Conservation (phyloP, 1,140 invertebrate species). For the Proctacanthus coquilletti region DNA sequence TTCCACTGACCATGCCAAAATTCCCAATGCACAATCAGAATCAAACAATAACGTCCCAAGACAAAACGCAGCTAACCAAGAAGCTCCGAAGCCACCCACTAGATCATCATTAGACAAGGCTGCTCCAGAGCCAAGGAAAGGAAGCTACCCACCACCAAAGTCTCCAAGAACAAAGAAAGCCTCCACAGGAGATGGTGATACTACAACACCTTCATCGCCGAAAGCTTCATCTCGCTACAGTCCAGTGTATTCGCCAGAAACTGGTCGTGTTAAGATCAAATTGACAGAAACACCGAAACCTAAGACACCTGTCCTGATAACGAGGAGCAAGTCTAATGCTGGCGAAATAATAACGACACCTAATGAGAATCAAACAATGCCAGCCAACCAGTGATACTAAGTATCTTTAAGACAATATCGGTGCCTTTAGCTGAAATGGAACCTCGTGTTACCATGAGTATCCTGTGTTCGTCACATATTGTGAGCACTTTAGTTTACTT, state of each 20-base stretch:
- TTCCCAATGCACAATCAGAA: constrained; percentile 10
- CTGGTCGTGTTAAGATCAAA: constrained; percentile 46
- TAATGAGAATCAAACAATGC: neutral
- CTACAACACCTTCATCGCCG: constrained; percentile 30
- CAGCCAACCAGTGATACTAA: neutral
- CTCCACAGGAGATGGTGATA: constrained; percentile 23
- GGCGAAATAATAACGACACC: constrained; percentile 43
- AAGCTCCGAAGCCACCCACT: constrained; percentile 16
- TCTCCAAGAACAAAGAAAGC: constrained; percentile 20
- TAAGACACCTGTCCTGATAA: constrained; percentile 46
- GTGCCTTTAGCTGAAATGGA: too few relatives aligned
- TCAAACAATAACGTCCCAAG: constrained; percentile 8
- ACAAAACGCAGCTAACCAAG: constrained; percentile 7
- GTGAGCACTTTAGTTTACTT: too few relatives aligned
- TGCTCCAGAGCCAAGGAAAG: constrained; percentile 12
- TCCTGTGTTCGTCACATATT: too few relatives aligned
- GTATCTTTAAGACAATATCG: too few relatives aligned
- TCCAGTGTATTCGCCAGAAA: constrained; percentile 39
- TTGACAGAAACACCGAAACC: constrained; percentile 44
- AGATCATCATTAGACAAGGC: constrained; percentile 16
- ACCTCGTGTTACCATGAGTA: too few relatives aligned
- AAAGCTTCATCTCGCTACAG: constrained; percentile 31
- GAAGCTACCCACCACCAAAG: constrained; percentile 19
- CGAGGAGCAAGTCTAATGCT: constrained; percentile 41
- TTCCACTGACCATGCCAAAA: neutral